phyloP scores from a whole-genome alignment of 2,888 invertebrate genomes.

The Ophion ventricosus region DNA sequence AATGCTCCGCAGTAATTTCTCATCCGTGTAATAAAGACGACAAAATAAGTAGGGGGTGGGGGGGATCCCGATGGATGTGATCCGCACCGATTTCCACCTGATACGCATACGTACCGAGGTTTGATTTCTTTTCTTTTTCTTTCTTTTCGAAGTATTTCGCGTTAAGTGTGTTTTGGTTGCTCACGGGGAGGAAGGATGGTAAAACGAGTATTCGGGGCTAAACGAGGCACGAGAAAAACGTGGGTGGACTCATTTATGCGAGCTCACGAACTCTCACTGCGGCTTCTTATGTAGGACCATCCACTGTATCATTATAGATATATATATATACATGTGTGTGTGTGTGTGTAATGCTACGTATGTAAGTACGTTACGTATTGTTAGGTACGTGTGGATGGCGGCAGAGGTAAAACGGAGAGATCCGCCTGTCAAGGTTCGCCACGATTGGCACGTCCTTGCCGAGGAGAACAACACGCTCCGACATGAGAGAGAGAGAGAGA shows the following conservation, averaged over 20 bases:
- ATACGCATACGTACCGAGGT: background rate
- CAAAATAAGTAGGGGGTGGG: background rate
- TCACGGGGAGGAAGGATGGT: slow-evolving; percentile 16
- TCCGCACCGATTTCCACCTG: no score
- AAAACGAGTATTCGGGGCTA: slow-evolving; percentile 53
- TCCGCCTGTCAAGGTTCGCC: slow-evolving; percentile 67
- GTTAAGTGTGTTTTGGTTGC: slow-evolving; percentile 32
- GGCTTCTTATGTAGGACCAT: slow-evolving; percentile 25
- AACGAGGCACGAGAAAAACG: slow-evolving; percentile 59
- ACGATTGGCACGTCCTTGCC: slow-evolving; percentile 68
- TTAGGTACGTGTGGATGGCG: slow-evolving; percentile 58
- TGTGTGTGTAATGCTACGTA: slow-evolving; percentile 39
- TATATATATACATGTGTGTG: background rate
- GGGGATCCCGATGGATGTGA: slow-evolving; percentile 19
- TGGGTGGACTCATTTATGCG: slow-evolving; percentile 74
- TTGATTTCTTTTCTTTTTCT: no score
- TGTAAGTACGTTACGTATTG: slow-evolving; percentile 54
- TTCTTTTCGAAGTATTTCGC: no score
- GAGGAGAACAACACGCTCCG: slow-evolving; percentile 48
- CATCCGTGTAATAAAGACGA: background rate
- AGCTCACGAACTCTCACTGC: slow-evolving; percentile 64
- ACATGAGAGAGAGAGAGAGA: slow-evolving; percentile 40
- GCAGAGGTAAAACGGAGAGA: slow-evolving; percentile 64
- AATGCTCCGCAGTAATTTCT: slow-evolving; percentile 18
- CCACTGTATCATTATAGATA: background rate